Evolutionary conservation across 2,797 vertebrate species (phyloP).

Genomic region (Manis javanica): DNA sequence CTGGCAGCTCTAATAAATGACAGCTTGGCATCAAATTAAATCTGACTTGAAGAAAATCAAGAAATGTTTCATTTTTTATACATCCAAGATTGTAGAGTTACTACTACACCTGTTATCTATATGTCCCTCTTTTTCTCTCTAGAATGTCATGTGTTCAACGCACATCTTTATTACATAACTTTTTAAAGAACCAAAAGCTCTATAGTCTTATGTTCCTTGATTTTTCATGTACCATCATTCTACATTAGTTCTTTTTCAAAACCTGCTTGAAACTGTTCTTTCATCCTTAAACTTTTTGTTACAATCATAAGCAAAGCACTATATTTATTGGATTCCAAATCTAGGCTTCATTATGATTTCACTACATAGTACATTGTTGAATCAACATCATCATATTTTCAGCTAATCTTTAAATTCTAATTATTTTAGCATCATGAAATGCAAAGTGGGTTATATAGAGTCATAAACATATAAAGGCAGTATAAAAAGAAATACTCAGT

Average conservation of each 20-base stretch:
- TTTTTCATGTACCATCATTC: not conserved
- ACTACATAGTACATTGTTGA: not conserved
- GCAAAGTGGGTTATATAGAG: not conserved
- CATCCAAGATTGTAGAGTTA: not conserved
- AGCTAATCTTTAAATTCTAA: not conserved
- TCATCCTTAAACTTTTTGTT: not conserved
- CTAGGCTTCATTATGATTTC: slow-evolving; percentile 12
- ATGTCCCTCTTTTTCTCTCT: not conserved
- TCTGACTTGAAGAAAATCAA: slow-evolving; percentile 11
- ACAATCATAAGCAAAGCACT: not conserved
- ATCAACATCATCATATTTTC: not conserved
- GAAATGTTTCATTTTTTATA: not conserved
- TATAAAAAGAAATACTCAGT: not conserved
- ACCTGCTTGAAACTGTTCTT: not conserved
- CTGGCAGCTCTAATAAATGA: not conserved
- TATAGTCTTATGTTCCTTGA: not conserved
- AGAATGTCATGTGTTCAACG: not conserved
- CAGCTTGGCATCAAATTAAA: not conserved
- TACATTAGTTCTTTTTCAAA: not conserved
- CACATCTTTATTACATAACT: not conserved
- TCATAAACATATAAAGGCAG: not conserved
- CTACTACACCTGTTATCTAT: not conserved
- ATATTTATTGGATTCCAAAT: not conserved
- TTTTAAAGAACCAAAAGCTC: not conserved
- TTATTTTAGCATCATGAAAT: not conserved